Conservation (phyloP, 2,113 vertebrate species). For the Gadus macrocephalus region DNA sequence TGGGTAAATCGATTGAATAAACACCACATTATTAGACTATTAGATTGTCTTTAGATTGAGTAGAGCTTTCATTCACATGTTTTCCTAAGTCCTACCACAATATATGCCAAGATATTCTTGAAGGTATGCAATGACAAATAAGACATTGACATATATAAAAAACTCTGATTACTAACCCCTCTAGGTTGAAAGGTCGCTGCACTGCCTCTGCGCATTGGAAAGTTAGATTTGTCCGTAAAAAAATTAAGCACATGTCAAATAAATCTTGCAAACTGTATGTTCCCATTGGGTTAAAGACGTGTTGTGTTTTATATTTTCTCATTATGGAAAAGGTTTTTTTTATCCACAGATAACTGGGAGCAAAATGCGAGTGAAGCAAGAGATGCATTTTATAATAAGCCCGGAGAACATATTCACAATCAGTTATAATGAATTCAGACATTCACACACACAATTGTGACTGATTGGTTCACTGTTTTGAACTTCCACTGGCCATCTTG, state of each 20-base stretch:
- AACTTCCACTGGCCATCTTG: conserved; percentile 25
- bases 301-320: not conserved
- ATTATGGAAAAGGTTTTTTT: conserved; percentile 10
- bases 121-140: too few species aligned
- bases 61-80: too few species aligned
- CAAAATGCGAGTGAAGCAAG: conserved; percentile 9
- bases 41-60: too few species aligned
- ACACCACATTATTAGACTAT: too few species aligned
- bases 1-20: too few species aligned
- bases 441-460: conserved; percentile 36
- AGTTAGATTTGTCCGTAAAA: not conserved
- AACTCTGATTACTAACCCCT: too few species aligned
- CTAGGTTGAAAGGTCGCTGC: not conserved
- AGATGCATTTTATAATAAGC: conserved; percentile 27
- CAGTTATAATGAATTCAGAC: conserved; percentile 17
- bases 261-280: conserved; percentile 11
- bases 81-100: too few species aligned
- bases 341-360: conserved; percentile 12
- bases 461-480: conserved; percentile 42
- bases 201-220: conserved; percentile 5
- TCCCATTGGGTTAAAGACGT: conserved; percentile 4
- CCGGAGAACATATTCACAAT: conserved; percentile 28
- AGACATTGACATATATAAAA: too few species aligned
- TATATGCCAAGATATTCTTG: too few species aligned
- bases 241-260: not conserved